Evolutionary conservation across 2,797 vertebrate species (phyloP), one percentile per base, ranked within the genome.

Genomic region (Diplodus puntazzo): DNA sequence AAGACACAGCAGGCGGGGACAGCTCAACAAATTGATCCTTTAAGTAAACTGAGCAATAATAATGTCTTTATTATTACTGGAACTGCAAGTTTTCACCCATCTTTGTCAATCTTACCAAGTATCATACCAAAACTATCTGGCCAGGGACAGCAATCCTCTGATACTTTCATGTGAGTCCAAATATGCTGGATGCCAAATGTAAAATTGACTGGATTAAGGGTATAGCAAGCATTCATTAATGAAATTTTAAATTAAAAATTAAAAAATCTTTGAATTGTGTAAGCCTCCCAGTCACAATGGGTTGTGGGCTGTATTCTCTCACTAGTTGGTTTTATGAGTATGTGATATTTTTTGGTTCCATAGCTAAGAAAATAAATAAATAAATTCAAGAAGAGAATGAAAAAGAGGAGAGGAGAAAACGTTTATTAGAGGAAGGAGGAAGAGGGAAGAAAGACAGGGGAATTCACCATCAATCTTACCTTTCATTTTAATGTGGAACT

Each of bases 401-500:
- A 48, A 52, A 43, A 1, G 48, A 60, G 8, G 20, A 0, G 12
- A 34, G 21, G 20, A 14, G 10, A 52, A 21, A 34, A 3, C 4
- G 9, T 30, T 21, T 14, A 45, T 23, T 13, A 71, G 11, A 65
- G 17, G 16, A 57, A 73, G 30, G 71, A 34, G 16, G 25, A 43
- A 45, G 25, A 27, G 18, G 16, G 1, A 55, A 42, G 16, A 72
- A n/a, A 42, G 18, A 46, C 0, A 0, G 14, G 21, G 42, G 8
- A 71, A 13, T 5, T 11, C 3, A 8, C 9, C 16, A 1, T 18
- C 5, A 1, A 45, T 75, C 73, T n/a, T 78, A 93, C 98, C 98
- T 96, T 98, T 99, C 98, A 99, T 98, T 83, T 96, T 96, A 55
- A 99, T 70, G 5, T 98, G 98, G 89, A 99, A 99, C 87, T 98